phyloP scores from a whole-genome alignment of 2,113 vertebrate species.

The Azemiops feae region DNA sequence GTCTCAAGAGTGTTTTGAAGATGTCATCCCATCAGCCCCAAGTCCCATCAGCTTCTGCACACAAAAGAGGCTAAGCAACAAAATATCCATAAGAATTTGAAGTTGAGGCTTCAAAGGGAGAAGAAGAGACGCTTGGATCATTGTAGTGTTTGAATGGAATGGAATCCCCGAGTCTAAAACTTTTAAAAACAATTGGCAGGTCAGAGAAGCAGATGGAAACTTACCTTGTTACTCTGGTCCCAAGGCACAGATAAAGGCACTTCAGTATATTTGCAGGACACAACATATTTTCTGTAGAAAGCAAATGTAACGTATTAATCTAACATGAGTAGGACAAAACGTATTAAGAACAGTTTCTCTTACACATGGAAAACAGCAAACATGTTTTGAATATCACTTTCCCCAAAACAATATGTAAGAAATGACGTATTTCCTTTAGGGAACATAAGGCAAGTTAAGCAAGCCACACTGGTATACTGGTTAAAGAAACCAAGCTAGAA shows the following conservation, averaged over 20 bases:
- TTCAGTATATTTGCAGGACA: conserved; percentile 86
- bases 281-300: conserved; percentile 84
- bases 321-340: neutral
- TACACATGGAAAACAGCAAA: neutral
- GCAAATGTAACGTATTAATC: neutral
- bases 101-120: neutral
- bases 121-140: neutral
- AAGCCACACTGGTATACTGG: neutral
- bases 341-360: neutral
- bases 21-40: neutral
- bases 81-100: too few relatives aligned
- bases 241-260: conserved; percentile 91
- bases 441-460: neutral
- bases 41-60: neutral
- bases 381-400: neutral
- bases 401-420: neutral
- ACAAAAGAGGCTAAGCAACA: neutral
- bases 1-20: neutral
- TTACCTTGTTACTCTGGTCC: conserved; percentile 96
- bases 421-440: neutral
- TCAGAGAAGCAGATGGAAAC: neutral
- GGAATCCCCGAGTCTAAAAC: neutral
- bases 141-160: neutral
- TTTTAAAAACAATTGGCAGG: neutral
- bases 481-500: neutral